These are phyloP conservation scores for Platysteira castanea DNA, from an alignment of 2,113 vertebrate genomes.

Conservation along the genomic window DNA sequence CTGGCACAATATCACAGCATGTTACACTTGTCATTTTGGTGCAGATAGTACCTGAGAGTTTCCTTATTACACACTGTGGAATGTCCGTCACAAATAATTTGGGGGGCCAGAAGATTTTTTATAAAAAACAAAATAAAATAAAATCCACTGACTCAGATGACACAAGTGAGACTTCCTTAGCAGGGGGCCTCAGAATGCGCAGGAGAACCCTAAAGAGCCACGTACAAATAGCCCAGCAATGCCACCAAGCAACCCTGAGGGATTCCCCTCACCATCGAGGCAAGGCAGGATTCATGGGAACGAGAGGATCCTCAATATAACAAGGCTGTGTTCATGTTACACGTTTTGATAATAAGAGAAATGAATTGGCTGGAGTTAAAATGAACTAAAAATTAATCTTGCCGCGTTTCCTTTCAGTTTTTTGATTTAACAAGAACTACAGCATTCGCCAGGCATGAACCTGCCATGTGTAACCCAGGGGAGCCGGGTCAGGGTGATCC, in stretches of 20 bases:
- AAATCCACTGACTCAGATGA: background rate
- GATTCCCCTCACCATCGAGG: background rate
- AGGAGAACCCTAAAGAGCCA: background rate
- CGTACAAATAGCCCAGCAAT: background rate
- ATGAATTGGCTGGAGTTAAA: background rate
- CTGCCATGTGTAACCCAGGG: background rate
- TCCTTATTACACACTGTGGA: conserved; percentile 4
- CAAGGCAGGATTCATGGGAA: background rate
- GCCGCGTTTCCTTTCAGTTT: background rate
- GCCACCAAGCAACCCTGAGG: background rate
- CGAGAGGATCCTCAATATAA: background rate
- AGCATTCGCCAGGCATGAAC: background rate
- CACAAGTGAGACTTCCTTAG: background rate
- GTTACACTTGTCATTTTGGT: conserved; percentile 28
- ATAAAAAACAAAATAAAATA: background rate
- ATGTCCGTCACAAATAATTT: conserved; percentile 21
- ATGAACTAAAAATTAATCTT: background rate
- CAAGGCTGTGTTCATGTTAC: background rate
- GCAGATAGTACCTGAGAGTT: conserved; percentile 28
- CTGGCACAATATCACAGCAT: conserved; percentile 1
- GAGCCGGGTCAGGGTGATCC: background rate
- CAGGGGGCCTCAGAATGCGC: background rate
- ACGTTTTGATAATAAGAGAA: background rate
- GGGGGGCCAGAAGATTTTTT: background rate
- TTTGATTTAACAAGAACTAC: background rate